Evolutionary conservation across 1,140 invertebrate species (phyloP).

Genomic region (Drosophila albomicans): DNA sequence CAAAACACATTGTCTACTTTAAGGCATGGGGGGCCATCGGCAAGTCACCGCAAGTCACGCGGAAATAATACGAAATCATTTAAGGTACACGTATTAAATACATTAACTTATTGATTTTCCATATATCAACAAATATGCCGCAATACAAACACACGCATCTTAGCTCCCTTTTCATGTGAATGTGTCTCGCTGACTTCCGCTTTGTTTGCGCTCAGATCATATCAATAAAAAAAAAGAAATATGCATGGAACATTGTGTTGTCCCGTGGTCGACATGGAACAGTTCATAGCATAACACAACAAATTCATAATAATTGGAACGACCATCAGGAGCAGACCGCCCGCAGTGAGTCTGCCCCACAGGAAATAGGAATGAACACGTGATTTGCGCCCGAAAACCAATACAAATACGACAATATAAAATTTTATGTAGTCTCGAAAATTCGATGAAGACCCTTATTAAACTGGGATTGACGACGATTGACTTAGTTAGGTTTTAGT

Average conservation of each 20-base stretch:
- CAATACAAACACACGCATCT: slow-evolving; percentile 1
- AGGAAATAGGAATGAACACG: slow-evolving; percentile 42
- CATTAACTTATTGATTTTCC: slow-evolving; percentile 80
- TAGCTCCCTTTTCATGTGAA: not conserved
- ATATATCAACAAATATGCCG: slow-evolving; percentile 43
- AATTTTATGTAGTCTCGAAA: not conserved
- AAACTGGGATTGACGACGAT: not conserved
- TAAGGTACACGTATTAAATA: slow-evolving; percentile 70
- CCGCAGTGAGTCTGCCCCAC: not conserved
- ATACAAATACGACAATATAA: not conserved
- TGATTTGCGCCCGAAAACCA: slow-evolving; percentile 20
- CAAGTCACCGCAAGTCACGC: slow-evolving; percentile 50
- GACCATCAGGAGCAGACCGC: slow-evolving; percentile 27
- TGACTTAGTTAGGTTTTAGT: not conserved
- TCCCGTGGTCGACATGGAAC: slow-evolving; percentile 6
- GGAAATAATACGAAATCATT: slow-evolving; percentile 75
- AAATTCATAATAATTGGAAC: slow-evolving; percentile 66
- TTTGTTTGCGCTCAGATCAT: slow-evolving; percentile 45
- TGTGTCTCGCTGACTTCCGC: slow-evolving; percentile 38
- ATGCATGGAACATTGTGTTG: slow-evolving; percentile 26
- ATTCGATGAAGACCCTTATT: not conserved
- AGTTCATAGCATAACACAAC: slow-evolving; percentile 17
- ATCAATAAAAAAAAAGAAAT: slow-evolving; percentile 41
- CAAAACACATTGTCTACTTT: slow-evolving; percentile 50
- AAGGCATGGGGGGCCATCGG: slow-evolving; percentile 22